Evolutionary conservation across 2,888 invertebrate genomes (phyloP).

Genomic region (Diplazon laetatorius): DNA sequence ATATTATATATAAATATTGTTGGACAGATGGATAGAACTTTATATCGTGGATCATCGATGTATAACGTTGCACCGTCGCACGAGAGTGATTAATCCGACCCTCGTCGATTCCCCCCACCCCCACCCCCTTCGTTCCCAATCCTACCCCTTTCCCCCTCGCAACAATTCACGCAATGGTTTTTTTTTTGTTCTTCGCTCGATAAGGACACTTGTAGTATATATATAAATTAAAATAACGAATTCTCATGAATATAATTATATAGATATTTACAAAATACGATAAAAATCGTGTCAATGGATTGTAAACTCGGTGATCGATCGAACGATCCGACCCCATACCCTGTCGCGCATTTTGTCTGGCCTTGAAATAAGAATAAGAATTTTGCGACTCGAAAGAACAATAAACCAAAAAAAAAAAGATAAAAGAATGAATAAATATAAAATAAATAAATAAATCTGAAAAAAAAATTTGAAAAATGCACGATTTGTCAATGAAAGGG

Average conservation of each 20-base stretch:
- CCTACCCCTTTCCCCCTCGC: constrained; percentile 47
- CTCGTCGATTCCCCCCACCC: too few species aligned
- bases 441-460: too few species aligned
- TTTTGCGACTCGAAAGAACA: constrained; percentile 24
- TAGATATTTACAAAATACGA: constrained; percentile 69
- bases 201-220: constrained; percentile 72
- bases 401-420: neutral
- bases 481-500: too few species aligned
- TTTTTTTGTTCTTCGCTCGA: too few species aligned
- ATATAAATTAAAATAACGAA: constrained; percentile 66
- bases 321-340: neutral
- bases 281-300: constrained; percentile 36
- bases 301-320: constrained; percentile 24
- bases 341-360: constrained; percentile 22
- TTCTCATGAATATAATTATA: constrained; percentile 66
- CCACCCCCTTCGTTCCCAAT: too few species aligned
- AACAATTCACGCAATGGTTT: constrained; percentile 64
- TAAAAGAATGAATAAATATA: constrained; percentile 3
- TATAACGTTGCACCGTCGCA: constrained; percentile 66
- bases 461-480: too few species aligned
- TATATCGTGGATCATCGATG: constrained; percentile 39
- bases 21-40: constrained; percentile 21
- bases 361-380: neutral
- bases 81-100: constrained; percentile 63
- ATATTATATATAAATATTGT: constrained; percentile 29